Conservation (phyloP, 1,140 invertebrate genomes). For the Eciton burchellii region DNA sequence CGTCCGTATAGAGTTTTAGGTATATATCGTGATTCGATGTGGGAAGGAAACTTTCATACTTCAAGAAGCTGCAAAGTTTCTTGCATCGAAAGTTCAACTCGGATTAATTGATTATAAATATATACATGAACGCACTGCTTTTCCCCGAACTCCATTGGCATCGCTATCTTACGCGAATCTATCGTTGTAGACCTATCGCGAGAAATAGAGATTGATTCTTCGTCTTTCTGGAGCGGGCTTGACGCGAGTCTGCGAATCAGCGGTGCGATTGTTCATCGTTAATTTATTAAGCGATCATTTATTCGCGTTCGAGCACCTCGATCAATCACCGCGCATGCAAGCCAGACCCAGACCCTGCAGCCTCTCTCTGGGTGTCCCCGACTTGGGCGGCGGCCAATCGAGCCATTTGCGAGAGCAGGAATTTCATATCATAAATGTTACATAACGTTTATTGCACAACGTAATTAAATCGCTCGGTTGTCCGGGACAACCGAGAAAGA, state of each 20-base stretch:
- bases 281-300: neutral
- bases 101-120: neutral
- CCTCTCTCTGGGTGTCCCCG: neutral
- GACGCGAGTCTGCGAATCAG: neutral
- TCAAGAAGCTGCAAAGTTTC: neutral
- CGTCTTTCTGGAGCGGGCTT: neutral
- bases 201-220: neutral
- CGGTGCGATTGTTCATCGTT: neutral
- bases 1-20: constrained; percentile 33
- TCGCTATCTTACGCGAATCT: neutral
- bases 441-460: constrained; percentile 39
- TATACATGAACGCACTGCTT: neutral
- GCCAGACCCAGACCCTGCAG: neutral
- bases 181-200: neutral
- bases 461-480: constrained; percentile 38
- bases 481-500: constrained; percentile 12
- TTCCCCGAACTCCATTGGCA: neutral
- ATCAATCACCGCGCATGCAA: neutral
- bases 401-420: constrained; percentile 9
- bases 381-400: constrained; percentile 2
- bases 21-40: constrained; percentile 34
- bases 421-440: constrained; percentile 46
- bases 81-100: neutral
- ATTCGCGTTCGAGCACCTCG: neutral
- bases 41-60: neutral